Evolutionary conservation across 2,888 invertebrate species (phyloP).

Genomic region (Argyresthia goedartella): DNA sequence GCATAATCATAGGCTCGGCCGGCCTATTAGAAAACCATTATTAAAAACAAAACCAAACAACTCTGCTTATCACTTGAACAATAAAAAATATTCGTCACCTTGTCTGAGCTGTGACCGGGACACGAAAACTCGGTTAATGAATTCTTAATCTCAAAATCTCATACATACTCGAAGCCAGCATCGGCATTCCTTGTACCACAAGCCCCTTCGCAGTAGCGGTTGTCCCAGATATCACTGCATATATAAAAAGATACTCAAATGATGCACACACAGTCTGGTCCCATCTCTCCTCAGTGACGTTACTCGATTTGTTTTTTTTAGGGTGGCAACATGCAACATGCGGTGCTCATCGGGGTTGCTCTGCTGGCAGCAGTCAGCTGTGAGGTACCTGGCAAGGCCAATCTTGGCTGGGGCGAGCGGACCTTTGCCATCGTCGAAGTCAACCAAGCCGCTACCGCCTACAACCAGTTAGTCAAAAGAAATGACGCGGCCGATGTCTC

Average conservation of each 20-base stretch:
- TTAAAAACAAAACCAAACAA: not conserved
- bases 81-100: slow-evolving; percentile 45
- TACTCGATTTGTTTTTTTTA: slow-evolving; percentile 27
- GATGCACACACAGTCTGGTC: slow-evolving; percentile 46
- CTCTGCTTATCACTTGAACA: slow-evolving; percentile 17
- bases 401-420: slow-evolving; percentile 59
- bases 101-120: slow-evolving; percentile 55
- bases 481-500: slow-evolving; percentile 54
- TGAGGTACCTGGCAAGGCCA: slow-evolving; percentile 54
- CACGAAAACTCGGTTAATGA: slow-evolving; percentile 55
- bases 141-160: slow-evolving; percentile 53
- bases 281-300: slow-evolving; percentile 40
- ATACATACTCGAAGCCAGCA: slow-evolving; percentile 18
- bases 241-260: slow-evolving; percentile 53
- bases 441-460: slow-evolving; percentile 62
- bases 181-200: slow-evolving; percentile 40
- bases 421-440: slow-evolving; percentile 60
- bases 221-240: slow-evolving; percentile 56
- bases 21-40: not conserved
- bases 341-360: slow-evolving; percentile 36
- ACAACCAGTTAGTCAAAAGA: slow-evolving; percentile 55
- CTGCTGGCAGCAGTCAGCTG: slow-evolving; percentile 29
- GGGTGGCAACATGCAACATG: slow-evolving; percentile 48
- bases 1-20: not conserved
- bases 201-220: slow-evolving; percentile 55